These are phyloP conservation scores for Hypercompe scribonia DNA, from an alignment of 2,888 invertebrate genomes.

Conservation along the genomic window DNA sequence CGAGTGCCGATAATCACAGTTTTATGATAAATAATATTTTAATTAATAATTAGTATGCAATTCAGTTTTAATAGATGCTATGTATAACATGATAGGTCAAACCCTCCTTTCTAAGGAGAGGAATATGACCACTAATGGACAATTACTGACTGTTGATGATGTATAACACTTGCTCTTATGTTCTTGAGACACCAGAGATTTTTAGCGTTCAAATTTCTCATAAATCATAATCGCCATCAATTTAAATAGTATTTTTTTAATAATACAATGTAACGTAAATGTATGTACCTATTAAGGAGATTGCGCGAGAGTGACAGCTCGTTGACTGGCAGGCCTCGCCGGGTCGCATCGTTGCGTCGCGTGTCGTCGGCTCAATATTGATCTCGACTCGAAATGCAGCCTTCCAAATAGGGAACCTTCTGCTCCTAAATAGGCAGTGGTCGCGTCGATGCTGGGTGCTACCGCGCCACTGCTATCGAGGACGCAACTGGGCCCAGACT, in stretches of 20 bases:
- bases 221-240: not conserved
- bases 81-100: no score
- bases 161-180: not conserved
- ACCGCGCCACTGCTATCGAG: slow-evolving; percentile 67
- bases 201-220: not conserved
- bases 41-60: not conserved
- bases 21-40: no score
- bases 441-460: slow-evolving; percentile 59
- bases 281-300: slow-evolving; percentile 64
- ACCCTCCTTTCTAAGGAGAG: no score
- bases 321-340: slow-evolving; percentile 63
- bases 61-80: not conserved
- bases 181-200: not conserved
- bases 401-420: slow-evolving; percentile 82
- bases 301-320: slow-evolving; percentile 67
- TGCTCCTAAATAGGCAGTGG: slow-evolving; percentile 82
- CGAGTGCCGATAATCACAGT: not conserved
- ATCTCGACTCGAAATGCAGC: slow-evolving; percentile 81
- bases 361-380: slow-evolving; percentile 68
- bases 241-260: not conserved
- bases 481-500: slow-evolving; percentile 61
- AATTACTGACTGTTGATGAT: no score
- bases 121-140: no score
- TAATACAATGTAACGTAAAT: slow-evolving; percentile 51
- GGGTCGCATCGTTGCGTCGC: slow-evolving; percentile 54